phyloP scores from a whole-genome alignment of 2,888 invertebrate species.

The Latrodectus elegans region DNA sequence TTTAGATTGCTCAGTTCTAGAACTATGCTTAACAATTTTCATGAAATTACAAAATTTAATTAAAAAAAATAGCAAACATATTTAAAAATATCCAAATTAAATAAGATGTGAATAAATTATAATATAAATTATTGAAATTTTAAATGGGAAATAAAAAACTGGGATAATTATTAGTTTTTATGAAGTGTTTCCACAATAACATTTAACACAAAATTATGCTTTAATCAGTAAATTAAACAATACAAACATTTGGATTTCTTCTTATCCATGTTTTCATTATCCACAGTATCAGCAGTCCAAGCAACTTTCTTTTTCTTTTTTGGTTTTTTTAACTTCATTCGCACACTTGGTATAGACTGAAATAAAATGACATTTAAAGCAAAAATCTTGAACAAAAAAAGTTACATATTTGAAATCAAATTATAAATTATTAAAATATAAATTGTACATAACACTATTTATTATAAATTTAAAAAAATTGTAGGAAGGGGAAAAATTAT shows the following conservation, averaged over 20 bases:
- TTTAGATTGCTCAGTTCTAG: no score
- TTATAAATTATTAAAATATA: no score
- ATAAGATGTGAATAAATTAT: neutral
- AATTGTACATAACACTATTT: no score
- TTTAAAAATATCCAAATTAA: neutral
- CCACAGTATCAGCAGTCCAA: constrained; percentile 92
- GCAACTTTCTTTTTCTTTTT: constrained; percentile 78
- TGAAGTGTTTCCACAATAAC: constrained; percentile 42
- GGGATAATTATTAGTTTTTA: neutral
- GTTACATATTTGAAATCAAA: no score
- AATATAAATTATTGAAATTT: neutral
- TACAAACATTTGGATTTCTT: constrained; percentile 97
- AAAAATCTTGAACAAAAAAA: no score
- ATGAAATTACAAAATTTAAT: no score
- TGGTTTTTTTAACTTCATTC: constrained; percentile 67
- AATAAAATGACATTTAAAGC: neutral
- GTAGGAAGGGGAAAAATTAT: no score
- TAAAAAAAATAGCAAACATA: neutral
- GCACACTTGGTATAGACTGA: constrained; percentile 51
- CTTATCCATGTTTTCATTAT: constrained; percentile 95
- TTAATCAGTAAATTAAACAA: neutral
- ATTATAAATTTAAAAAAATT: no score
- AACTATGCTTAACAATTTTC: no score
- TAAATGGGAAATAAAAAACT: no score
- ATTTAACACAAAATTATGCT: neutral